Percentiles rank a stretch among this genome's conserved stretches.
Conservation (phyloP, 2,888 invertebrate species). For the Hyposoter dolosus region DNA sequence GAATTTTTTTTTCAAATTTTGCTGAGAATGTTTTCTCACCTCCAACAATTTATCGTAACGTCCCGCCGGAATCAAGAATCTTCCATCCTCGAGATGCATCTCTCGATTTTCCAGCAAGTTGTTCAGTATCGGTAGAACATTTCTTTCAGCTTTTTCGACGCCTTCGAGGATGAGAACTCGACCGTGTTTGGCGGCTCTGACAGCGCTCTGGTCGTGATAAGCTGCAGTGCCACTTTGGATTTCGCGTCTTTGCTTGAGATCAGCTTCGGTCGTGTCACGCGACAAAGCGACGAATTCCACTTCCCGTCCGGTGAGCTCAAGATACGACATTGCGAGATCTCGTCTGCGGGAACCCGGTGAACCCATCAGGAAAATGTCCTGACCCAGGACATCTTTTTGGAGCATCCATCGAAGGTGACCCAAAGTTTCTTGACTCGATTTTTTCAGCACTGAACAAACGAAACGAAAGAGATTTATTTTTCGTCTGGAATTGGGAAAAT, state of each 20-base stretch:
- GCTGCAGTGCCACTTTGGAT: slow-evolving; percentile 94
- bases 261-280: slow-evolving; percentile 98
- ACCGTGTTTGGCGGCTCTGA: slow-evolving; percentile 95
- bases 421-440: slow-evolving; percentile 90
- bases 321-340: slow-evolving; percentile 93
- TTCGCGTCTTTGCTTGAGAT: slow-evolving; percentile 97
- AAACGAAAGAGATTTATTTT: neutral
- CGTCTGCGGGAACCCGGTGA: slow-evolving; percentile 94
- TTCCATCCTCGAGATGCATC: slow-evolving; percentile 99
- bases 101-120: slow-evolving; percentile 98
- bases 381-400: slow-evolving; percentile 96
- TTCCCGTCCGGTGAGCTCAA: slow-evolving; percentile 95
- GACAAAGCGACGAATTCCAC: slow-evolving; percentile 97
- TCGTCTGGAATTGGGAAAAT: neutral
- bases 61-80: slow-evolving; percentile 94
- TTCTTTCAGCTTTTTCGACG: slow-evolving; percentile 98
- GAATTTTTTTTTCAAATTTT: neutral
- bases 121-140: slow-evolving; percentile 97
- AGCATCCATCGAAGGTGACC: slow-evolving; percentile 97
- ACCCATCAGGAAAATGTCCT: slow-evolving; percentile 98
- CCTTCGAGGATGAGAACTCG: slow-evolving; percentile 96
- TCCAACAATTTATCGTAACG: slow-evolving; percentile 95
- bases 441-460: slow-evolving; percentile 85
- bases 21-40: slow-evolving; percentile 85
- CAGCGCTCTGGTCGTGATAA: slow-evolving; percentile 98